Evolutionary conservation across 2,797 vertebrate species (phyloP).

Genomic region (Urocyon cinereoargenteus): DNA sequence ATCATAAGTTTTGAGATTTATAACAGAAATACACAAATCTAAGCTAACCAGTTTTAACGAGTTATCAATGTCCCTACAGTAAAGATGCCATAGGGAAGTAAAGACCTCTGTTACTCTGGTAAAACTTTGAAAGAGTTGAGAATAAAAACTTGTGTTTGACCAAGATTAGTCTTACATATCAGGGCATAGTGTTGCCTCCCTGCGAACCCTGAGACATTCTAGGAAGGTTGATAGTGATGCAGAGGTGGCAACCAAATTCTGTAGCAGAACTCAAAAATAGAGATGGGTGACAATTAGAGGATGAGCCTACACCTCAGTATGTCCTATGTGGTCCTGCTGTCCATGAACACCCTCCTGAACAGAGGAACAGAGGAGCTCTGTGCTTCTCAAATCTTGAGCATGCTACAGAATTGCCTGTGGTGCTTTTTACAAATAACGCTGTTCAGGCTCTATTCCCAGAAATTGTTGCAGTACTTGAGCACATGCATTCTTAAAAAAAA

Average conservation of each 20-base stretch:
- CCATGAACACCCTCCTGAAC: neutral
- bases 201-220: neutral
- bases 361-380: neutral
- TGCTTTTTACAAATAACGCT: constrained; percentile 48
- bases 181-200: neutral
- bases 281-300: neutral
- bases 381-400: neutral
- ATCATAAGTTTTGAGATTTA: constrained; percentile 26
- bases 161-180: neutral
- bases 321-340: neutral
- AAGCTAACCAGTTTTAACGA: neutral
- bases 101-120: neutral
- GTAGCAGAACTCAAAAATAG: neutral
- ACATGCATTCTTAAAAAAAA: neutral
- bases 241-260: neutral
- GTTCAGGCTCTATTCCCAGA: constrained; percentile 9
- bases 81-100: neutral
- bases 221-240: neutral
- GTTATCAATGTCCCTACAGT: neutral
- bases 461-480: neutral
- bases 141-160: neutral
- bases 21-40: neutral
- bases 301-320: neutral
- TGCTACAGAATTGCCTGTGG: neutral
- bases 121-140: neutral